Evolutionary conservation across 2,797 vertebrate genomes (phyloP), one percentile per base, ranked within the genome.

Genomic region (Myripristis jacobus): DNA sequence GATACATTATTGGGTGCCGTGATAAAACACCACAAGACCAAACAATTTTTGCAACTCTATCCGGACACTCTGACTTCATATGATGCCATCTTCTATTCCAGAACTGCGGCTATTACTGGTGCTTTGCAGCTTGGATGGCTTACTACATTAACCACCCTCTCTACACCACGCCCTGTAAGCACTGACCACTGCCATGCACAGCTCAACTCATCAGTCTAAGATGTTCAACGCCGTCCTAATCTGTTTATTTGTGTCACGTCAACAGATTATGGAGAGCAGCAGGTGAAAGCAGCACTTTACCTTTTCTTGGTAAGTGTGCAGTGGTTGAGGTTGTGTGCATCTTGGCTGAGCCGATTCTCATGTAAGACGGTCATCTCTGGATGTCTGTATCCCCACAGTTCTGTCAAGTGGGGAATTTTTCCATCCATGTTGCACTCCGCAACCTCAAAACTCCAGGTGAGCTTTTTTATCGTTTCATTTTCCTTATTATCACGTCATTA

Each of bases 101-200:
- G 97, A 98, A 97, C 87, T 97, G 97, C 87, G 95, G 95, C 70
- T 98, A 96, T 93, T 97, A 98, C 87, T 98, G 97, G 97, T 96
- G 94, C 77, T 91, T 96, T 18, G 96, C 97, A 1, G 97, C 96
- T 0, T 98, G 96, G 96, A 97, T 98, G 96, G 96, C 97, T 1
- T 98, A 97, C 75, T 97, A 98, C 91, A 98, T 98, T 84, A 98
- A 98, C 92, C 97, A 98, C 87, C 97, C 97, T 0, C 96, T 98
- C 66, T 98, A 98, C 89, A 98, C 96, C 0, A 91, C 96, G 0
- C 96, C 97, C 19, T 92, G 96, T 98, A 92, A 96, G 96, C 93
- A 68, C 69, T 70, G 53, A 69, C 31, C 31, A 11, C n/a, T 47
- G n/a, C 27, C 34, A 22, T 59, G 69, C 54, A 73, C 34, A 24